These are phyloP conservation scores for Theonella swinhoei DNA, from an alignment of 37 sponge, comb jelly and placozoan species.

Conservation along the genomic window DNA sequence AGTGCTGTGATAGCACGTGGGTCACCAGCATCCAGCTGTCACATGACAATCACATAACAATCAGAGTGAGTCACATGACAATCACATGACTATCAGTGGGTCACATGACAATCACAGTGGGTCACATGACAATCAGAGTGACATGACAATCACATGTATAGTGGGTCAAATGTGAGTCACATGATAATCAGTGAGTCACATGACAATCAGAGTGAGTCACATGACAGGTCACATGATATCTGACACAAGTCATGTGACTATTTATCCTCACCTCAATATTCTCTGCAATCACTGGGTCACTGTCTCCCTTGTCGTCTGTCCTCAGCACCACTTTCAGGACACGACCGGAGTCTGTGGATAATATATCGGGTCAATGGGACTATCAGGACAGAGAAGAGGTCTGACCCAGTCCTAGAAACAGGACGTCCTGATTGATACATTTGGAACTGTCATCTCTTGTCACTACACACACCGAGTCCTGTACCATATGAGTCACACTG, in stretches of 20 bases:
- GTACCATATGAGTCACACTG: constrained; percentile 7
- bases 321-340: neutral
- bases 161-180: no score
- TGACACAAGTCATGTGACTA: no score
- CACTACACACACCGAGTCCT: constrained; percentile 36
- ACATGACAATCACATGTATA: no score
- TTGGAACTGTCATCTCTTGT: neutral
- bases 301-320: neutral
- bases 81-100: no score
- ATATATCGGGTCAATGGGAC: neutral
- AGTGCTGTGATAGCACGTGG: neutral
- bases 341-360: neutral
- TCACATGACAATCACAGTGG: neutral
- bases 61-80: no score
- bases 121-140: no score
- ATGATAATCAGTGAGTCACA: no score
- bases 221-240: no score
- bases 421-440: constrained; percentile 36
- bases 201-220: no score
- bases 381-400: neutral
- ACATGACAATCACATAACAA: neutral
- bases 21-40: neutral
- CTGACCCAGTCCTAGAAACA: constrained; percentile 36
- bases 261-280: neutral
- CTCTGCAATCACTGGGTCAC: neutral